These are phyloP conservation scores for Ia io DNA, from an alignment of 2,113 vertebrate genomes.

Conservation along the genomic window DNA sequence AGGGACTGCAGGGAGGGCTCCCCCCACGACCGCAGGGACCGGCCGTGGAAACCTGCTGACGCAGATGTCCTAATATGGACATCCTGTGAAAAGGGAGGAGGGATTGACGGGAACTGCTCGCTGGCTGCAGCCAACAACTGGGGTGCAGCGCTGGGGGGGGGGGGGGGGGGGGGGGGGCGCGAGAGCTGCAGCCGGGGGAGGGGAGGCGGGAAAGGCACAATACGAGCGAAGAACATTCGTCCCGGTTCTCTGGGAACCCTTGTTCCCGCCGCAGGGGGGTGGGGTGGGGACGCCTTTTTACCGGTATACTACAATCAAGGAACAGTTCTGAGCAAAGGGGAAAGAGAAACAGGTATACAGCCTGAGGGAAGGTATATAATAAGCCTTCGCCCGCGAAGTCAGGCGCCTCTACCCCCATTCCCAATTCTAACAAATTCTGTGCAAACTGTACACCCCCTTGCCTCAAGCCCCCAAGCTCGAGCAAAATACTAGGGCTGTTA, in stretches of 20 bases:
- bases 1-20: not conserved
- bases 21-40: slow-evolving; percentile 43
- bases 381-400: not conserved
- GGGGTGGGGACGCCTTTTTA: not conserved
- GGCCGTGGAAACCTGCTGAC: slow-evolving; percentile 86
- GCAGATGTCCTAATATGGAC: slow-evolving; percentile 89
- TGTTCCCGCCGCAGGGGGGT: slow-evolving; percentile 47
- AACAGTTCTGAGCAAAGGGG: not conserved
- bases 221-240: slow-evolving; percentile 51
- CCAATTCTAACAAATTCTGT: not conserved
- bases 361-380: not conserved
- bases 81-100: slow-evolving; percentile 82
- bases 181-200: slow-evolving; percentile 63
- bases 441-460: not conserved
- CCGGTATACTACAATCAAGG: not conserved
- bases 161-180: slow-evolving; percentile 54
- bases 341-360: not conserved
- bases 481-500: not conserved
- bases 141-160: slow-evolving; percentile 72
- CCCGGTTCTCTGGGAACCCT: slow-evolving; percentile 52
- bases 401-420: not conserved
- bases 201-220: slow-evolving; percentile 48
- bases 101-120: slow-evolving; percentile 84
- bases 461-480: not conserved
- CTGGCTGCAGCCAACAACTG: slow-evolving; percentile 80